Evolutionary conservation across 2,113 vertebrate species (phyloP), one percentile per base, ranked within the genome.

Genomic region (Protobothrops flavoviridis): DNA sequence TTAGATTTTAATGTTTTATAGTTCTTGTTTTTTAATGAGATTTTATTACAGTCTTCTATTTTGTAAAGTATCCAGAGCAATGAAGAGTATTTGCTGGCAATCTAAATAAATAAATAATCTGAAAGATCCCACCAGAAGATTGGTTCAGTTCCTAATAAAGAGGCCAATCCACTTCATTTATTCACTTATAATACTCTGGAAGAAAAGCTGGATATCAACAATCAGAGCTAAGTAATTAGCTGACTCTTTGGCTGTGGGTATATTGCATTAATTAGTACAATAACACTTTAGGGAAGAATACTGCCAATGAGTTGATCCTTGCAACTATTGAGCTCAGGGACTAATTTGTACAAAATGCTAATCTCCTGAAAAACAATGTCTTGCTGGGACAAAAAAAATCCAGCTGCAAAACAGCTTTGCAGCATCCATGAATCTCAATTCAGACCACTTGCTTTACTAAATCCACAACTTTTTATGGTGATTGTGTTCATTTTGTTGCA

Each of bases 281-380:
- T 85, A 45, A 57, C 74, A 57, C 52, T 85, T 91, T 85, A 57
- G 53, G 90, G 52, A 91, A 81, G 39, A 85, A 86, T 91, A 45
- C 39, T 24, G 53, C 74, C 53, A 55, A 57, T 29, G 33, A 45
- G 69, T 55, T 55, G 90, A 81, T 85, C 90, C 39, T 91, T 56
- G 52, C 90, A 86, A 86, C 52, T 45, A 74, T 45, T 86, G 74
- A 55, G 74, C 74, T 86, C 74, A n/a, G 90, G 52, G 90, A 91
- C 90, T n/a, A 91, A 91, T 91, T 91, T 91, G 74, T 91, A 85
- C 53, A 57, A 91, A 91, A 86, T 43, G 29, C 53, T 57, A 85
- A 91, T 91, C 74, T 91, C 95, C 52, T 48, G 39, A 43, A 91
- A 57, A 48, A 26, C 24, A 43, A 91, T 26, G 74, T 52, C 85